Evolutionary conservation across 2,113 vertebrate genomes (phyloP).

Genomic region (Martes martes): DNA sequence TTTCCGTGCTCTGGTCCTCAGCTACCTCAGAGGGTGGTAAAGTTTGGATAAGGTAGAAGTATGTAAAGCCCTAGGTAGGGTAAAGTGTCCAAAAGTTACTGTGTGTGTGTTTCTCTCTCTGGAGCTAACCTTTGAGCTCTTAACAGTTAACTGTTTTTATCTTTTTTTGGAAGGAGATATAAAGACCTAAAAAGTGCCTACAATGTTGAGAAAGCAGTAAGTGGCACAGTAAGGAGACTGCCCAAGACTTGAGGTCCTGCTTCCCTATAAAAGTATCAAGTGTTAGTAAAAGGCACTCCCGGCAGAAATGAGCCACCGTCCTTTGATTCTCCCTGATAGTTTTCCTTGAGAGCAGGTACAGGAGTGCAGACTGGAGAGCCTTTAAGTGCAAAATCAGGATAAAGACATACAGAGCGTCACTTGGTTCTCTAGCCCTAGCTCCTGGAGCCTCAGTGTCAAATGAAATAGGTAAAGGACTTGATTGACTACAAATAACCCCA

Average conservation of each 20-base stretch:
- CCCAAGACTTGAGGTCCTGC: background rate
- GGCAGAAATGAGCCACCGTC: background rate
- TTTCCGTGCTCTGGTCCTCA: background rate
- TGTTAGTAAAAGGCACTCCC: constrained; percentile 34
- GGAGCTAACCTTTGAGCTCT: background rate
- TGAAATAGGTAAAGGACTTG: background rate
- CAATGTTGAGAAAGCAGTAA: constrained; percentile 20
- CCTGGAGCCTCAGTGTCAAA: background rate
- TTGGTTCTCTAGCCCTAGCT: background rate
- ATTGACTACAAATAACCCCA: background rate
- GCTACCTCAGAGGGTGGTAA: background rate
- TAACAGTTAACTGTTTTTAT: constrained; percentile 21
- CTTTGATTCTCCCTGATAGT: background rate
- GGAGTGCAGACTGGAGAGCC: background rate
- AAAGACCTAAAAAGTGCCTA: constrained; percentile 60
- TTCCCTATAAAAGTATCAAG: background rate
- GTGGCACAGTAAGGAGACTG: background rate
- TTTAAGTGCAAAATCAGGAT: background rate
- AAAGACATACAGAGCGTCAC: background rate
- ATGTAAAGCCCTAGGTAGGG: background rate
- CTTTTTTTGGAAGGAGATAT: constrained; percentile 70
- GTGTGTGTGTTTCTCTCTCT: background rate
- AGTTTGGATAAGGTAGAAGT: background rate
- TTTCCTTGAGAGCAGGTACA: background rate
- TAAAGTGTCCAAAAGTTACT: background rate